A percentile compares a stretch with the other conserved stretches of the same genome.
Evolutionary conservation across 1,140 invertebrate species (phyloP).

Genomic region (Diachasma alloeum): DNA sequence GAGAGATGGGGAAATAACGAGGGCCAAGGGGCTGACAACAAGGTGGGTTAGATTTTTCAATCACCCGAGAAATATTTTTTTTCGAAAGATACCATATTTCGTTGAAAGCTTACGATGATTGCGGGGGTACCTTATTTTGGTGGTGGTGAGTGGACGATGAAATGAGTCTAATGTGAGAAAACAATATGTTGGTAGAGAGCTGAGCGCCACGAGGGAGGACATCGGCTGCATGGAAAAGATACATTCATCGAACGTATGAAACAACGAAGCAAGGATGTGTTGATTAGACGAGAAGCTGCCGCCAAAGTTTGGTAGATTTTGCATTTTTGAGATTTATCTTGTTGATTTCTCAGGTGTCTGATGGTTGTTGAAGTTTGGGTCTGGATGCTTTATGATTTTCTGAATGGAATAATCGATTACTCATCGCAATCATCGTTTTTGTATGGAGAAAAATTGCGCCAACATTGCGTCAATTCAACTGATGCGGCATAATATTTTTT

Average conservation of each 20-base stretch:
- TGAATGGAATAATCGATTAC: background rate
- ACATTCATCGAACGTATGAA: conserved; percentile 60
- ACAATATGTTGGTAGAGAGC: background rate
- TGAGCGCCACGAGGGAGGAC: background rate
- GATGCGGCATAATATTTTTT: background rate
- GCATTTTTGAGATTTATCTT: background rate
- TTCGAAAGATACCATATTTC: background rate
- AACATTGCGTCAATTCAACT: background rate
- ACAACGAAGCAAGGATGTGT: conserved; percentile 57
- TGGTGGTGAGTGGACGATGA: background rate
- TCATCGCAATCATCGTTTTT: conserved; percentile 1
- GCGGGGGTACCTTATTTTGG: background rate
- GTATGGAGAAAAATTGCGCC: background rate
- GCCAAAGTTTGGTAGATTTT: conserved; percentile 54
- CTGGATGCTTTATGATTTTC: background rate
- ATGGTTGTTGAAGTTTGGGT: background rate
- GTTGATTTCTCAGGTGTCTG: too few species aligned
- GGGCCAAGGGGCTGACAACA: conserved; percentile 45
- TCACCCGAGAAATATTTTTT: conserved; percentile 17
- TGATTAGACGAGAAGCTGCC: conserved; percentile 56
- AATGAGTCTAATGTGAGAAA: background rate
- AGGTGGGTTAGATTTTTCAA: conserved; percentile 52
- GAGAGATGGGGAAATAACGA: conserved; percentile 57
- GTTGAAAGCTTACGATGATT: background rate
- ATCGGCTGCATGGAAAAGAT: conserved; percentile 45